These are phyloP conservation scores for Cyphomyrus plagiostoma DNA, from an alignment of 2,113 vertebrate genomes.

Conservation along the genomic window DNA sequence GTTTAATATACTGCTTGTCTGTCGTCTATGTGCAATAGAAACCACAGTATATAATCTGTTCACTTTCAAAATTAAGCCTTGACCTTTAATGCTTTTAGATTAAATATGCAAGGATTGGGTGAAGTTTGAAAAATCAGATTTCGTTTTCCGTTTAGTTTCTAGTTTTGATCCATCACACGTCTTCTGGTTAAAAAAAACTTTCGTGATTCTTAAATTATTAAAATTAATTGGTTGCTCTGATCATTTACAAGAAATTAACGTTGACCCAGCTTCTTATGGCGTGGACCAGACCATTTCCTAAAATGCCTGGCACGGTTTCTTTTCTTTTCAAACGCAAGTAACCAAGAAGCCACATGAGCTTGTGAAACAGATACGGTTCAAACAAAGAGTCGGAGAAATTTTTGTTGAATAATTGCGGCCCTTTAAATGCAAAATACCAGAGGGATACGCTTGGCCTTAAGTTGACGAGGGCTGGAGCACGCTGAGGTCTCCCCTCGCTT, in stretches of 20 bases:
- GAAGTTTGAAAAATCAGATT: not conserved
- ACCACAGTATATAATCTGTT: not conserved
- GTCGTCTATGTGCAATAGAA: not conserved
- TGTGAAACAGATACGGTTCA: not conserved
- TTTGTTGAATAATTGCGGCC: not conserved
- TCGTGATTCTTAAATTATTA: not conserved
- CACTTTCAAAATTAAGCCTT: not conserved
- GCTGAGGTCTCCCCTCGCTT: not conserved
- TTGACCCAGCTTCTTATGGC: not conserved
- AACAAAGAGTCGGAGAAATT: not conserved
- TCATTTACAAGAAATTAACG: not conserved
- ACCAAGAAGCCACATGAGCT: not conserved
- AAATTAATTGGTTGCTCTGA: not conserved
- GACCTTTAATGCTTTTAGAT: not conserved
- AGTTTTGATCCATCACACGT: not conserved
- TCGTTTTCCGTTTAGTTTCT: not conserved
- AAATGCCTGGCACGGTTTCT: not conserved
- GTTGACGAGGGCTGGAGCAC: not conserved
- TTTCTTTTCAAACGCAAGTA: not conserved
- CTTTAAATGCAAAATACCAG: not conserved
- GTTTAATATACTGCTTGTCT: not conserved
- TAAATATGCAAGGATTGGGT: not conserved
- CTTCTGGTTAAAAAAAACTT: not conserved
- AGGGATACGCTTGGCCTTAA: not conserved
- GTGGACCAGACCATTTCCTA: conserved; percentile 29